Evolutionary conservation across 2,797 vertebrate species (phyloP).

Genomic region (Furcifer pardalis): DNA sequence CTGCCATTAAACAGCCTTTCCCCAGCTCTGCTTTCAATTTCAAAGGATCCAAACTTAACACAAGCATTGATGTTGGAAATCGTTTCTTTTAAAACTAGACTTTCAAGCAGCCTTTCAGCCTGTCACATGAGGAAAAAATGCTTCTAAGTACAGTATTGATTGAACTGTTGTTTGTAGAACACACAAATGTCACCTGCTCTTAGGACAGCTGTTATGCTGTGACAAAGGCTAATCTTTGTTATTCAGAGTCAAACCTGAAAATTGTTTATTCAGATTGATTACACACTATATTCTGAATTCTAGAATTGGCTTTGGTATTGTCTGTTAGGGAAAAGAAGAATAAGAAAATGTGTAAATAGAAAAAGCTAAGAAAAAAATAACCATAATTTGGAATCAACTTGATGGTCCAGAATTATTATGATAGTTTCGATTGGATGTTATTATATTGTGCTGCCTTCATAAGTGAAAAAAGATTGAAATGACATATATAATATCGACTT

Average conservation of each 20-base stretch:
- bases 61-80: background rate
- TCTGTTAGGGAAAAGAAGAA: background rate
- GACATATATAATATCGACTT: too few relatives aligned
- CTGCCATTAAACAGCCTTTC: background rate
- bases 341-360: background rate
- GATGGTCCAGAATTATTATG: too few relatives aligned
- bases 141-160: background rate
- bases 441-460: background rate
- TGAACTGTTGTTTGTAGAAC: slow-evolving; percentile 9
- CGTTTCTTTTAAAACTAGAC: too few relatives aligned
- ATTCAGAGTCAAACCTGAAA: background rate
- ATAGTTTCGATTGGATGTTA: background rate
- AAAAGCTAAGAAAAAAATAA: background rate
- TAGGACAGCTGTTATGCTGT: background rate
- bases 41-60: background rate
- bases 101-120: background rate
- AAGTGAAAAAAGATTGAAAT: background rate
- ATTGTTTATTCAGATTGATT: background rate
- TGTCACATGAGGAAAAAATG: background rate
- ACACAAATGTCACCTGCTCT: background rate
- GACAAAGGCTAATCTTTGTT: background rate
- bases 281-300: background rate
- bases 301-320: background rate
- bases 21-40: background rate
- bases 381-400: too few relatives aligned